Conservation (phyloP, 2,888 invertebrate genomes). For the Ornithoptera alexandrae region DNA sequence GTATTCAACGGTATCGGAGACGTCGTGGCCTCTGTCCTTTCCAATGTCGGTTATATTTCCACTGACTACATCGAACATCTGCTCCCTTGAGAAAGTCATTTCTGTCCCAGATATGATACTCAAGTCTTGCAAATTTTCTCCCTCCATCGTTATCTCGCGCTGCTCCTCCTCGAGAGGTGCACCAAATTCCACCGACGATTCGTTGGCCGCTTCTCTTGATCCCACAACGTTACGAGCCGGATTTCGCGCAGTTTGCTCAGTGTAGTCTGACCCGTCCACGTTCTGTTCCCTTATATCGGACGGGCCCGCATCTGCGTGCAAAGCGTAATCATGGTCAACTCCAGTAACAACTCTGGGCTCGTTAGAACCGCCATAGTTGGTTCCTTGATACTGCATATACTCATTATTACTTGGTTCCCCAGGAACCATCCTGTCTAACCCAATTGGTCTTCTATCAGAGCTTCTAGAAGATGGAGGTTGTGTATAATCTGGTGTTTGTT, state of each 20-base stretch:
- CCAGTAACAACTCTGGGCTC: constrained; percentile 80
- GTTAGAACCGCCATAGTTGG: constrained; percentile 63
- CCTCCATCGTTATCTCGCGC: constrained; percentile 80
- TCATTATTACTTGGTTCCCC: constrained; percentile 80
- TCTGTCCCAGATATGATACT: constrained; percentile 62
- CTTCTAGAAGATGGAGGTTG: constrained; percentile 48
- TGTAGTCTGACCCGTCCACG: constrained; percentile 70
- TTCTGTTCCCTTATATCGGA: constrained; percentile 66
- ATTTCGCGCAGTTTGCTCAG: constrained; percentile 54
- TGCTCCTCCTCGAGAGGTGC: constrained; percentile 60
- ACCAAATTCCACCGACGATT: constrained; percentile 49
- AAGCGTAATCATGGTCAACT: constrained; percentile 67
- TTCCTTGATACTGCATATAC: constrained; percentile 58
- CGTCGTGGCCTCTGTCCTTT: constrained; percentile 52
- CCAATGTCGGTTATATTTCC: constrained; percentile 49
- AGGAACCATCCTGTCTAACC: constrained; percentile 81
- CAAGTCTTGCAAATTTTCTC: constrained; percentile 78
- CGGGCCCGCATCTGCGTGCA: constrained; percentile 52
- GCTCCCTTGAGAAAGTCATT: constrained; percentile 66
- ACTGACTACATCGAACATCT: constrained; percentile 74
- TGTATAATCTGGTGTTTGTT: constrained; percentile 61
- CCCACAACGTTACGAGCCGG: constrained; percentile 54
- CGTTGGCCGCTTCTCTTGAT: constrained; percentile 46
- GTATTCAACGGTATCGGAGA: constrained; percentile 56
- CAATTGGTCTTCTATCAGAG: constrained; percentile 71